Base-by-base conservation (phyloP, 2,888 invertebrate species). In the Blomia tropicalis region DNA sequence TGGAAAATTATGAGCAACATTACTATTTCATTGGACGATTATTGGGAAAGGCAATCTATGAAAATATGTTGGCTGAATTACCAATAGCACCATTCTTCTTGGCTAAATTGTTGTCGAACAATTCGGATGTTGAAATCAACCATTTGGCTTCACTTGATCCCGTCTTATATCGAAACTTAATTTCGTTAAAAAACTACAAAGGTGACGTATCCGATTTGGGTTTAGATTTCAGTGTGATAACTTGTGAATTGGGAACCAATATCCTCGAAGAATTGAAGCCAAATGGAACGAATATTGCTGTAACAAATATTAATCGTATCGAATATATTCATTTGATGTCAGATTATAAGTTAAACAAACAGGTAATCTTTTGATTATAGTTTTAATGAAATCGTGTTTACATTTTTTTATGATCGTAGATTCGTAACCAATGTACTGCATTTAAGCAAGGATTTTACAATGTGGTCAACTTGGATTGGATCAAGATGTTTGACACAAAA, bases 241-340 rank as follows among this genome's bases (percentile, higher is more conserved):
- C 83, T 69, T 87, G 89, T 70, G 88, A 90, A 71, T 78, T 93
- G 60, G 93, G 93, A 0, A 87, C 90, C 73, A 85, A 87, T 59
- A 81, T 83, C 81, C 79, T 88, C 67, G 84, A 89, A 64, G 95
- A 96, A 71, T 75, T 98, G 64, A 93, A 92, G 74, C 84, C 87
- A 0, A 84, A 85, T 64, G 98, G 96, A 1, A 78, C 83, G 56
- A 85, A 88, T 71, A 90, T 91, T 71, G 81, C 85, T 11, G 96
- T 98, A 0, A 91, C 87, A 11, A 83, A 84, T 67, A 82, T 83
- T 68, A 98, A 98, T 78, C 82, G 90, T 65, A 87, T 93, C 72
- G 93, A 96, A 74, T 98, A 96, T 74, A 87, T 98, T 69, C 92
- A 95, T 74, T 77, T 90, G 67, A 85, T 96, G 77, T 93, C 95